These are phyloP conservation scores for Erannis defoliaria DNA, from an alignment of 2,888 invertebrate species.

Conservation along the genomic window DNA sequence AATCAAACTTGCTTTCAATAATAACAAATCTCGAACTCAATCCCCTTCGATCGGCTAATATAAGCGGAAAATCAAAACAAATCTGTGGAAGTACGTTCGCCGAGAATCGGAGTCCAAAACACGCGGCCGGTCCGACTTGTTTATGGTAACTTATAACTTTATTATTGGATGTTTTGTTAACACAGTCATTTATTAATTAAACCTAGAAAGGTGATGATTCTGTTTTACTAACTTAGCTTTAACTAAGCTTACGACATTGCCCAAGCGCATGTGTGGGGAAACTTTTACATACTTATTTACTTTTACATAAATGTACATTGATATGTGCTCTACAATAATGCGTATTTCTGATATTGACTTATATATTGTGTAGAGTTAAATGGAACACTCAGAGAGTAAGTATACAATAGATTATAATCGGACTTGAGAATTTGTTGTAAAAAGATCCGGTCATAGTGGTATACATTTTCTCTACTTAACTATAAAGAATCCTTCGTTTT, in stretches of 20 bases:
- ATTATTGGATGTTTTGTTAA: constrained; percentile 10
- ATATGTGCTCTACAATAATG: no score
- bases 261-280: no score
- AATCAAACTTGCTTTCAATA: constrained; percentile 15
- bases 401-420: no score
- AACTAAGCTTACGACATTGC: not conserved
- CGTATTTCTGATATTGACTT: no score
- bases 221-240: not conserved
- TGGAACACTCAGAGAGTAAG: no score
- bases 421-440: no score
- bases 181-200: not conserved
- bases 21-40: constrained; percentile 11
- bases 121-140: not conserved
- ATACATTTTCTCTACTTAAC: no score
- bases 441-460: no score
- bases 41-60: constrained; percentile 13
- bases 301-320: no score
- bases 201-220: not conserved
- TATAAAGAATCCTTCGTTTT: no score
- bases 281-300: no score
- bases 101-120: constrained; percentile 13
- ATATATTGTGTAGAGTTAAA: no score
- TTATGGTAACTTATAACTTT: constrained; percentile 6
- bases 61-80: constrained; percentile 24
- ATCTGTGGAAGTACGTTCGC: constrained; percentile 15